Conservation (phyloP, 1,140 invertebrate species). For the Drosophila sp. region DNA sequence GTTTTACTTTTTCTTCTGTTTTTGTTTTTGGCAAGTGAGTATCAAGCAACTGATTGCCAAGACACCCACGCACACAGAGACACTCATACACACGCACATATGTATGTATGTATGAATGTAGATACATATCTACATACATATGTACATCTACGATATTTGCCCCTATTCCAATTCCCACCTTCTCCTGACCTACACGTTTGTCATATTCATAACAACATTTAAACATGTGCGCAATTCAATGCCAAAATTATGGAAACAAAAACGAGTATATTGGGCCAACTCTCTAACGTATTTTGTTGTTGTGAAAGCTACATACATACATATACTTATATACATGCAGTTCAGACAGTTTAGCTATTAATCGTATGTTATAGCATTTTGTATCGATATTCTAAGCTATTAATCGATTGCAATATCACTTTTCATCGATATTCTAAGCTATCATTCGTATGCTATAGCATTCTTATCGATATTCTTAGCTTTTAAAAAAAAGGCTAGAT, state of each 20-base stretch:
- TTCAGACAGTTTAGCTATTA: no score
- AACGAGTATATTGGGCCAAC: background rate
- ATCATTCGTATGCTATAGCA: no score
- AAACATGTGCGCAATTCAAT: slow-evolving; percentile 63
- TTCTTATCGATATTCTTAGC: no score
- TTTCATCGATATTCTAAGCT: no score
- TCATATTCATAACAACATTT: slow-evolving; percentile 69
- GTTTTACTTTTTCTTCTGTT: slow-evolving; percentile 3
- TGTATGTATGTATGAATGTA: no score
- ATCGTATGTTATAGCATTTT: no score
- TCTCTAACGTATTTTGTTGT: background rate
- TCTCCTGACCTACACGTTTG: slow-evolving; percentile 14
- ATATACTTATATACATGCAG: no score
- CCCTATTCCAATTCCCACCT: slow-evolving; percentile 1
- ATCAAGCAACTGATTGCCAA: slow-evolving; percentile 47
- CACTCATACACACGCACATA: background rate
- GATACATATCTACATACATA: background rate
- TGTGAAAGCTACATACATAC: no score
- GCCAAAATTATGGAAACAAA: slow-evolving; percentile 6
- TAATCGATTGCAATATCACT: no score
- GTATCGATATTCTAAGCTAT: no score
- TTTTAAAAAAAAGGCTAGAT: no score
- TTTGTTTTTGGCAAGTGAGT: slow-evolving; percentile 1
- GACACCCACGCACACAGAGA: slow-evolving; percentile 1
- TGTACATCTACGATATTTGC: background rate